Conservation (phyloP, 2,113 vertebrate species). For the Chroicocephalus ridibundus region DNA sequence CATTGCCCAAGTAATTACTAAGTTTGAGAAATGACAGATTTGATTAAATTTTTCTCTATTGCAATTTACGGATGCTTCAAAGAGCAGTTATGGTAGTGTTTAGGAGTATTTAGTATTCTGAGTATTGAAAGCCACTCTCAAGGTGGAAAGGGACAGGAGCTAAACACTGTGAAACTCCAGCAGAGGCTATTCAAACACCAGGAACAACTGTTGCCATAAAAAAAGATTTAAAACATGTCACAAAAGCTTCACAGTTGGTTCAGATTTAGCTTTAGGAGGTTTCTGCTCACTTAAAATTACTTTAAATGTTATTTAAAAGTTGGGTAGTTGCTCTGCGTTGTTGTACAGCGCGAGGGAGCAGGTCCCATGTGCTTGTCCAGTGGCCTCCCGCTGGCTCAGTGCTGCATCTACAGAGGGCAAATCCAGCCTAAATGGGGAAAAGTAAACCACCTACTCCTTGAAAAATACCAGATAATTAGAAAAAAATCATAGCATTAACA, state of each 20-base stretch:
- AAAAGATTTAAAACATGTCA: not conserved
- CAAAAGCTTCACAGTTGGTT: not conserved
- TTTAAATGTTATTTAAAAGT: not conserved
- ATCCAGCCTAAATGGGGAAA: not conserved
- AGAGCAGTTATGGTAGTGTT: not conserved
- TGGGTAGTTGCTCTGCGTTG: not conserved
- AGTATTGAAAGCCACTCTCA: not conserved
- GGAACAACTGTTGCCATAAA: not conserved
- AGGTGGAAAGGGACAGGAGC: not conserved
- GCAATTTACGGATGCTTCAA: not conserved
- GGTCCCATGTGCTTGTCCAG: not conserved
- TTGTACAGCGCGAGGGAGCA: not conserved
- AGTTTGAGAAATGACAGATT: not conserved
- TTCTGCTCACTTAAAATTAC: not conserved
- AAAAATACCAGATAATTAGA: not conserved
- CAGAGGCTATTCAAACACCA: not conserved
- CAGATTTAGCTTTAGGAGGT: not conserved
- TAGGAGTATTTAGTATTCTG: too few species aligned
- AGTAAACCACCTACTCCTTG: not conserved
- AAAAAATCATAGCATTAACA: not conserved
- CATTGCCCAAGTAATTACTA: accelerated
- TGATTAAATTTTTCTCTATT: not conserved
- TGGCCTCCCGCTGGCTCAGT: not conserved
- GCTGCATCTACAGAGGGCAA: not conserved
- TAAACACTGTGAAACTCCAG: not conserved